These are phyloP conservation scores for Seriola rivoliana DNA, from an alignment of 2,113 vertebrate species.

Conservation along the genomic window DNA sequence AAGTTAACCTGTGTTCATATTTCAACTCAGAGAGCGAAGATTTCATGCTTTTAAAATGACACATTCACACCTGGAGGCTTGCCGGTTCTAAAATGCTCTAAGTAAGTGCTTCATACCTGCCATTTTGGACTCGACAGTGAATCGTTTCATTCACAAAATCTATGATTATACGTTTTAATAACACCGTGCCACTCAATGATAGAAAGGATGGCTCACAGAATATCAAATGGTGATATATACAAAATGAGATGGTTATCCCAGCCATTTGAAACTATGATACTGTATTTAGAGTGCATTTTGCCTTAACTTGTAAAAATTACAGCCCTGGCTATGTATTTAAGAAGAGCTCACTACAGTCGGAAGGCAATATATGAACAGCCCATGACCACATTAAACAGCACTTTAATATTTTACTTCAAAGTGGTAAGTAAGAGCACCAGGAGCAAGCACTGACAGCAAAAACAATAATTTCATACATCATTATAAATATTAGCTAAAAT, in stretches of 20 bases:
- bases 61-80: constrained; percentile 44
- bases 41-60: constrained; percentile 49
- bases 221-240: constrained; percentile 78
- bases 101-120: constrained; percentile 71
- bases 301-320: constrained; percentile 88
- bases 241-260: constrained; percentile 78
- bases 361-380: constrained; percentile 78
- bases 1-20: constrained; percentile 31
- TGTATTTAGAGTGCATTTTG: constrained; percentile 87
- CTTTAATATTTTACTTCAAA: constrained; percentile 87
- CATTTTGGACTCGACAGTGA: constrained; percentile 63
- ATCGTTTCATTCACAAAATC: constrained; percentile 82
- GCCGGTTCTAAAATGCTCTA: constrained; percentile 53
- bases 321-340: constrained; percentile 85
- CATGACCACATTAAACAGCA: constrained; percentile 86
- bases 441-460: constrained; percentile 75
- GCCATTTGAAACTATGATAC: constrained; percentile 85
- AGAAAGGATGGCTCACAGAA: constrained; percentile 71
- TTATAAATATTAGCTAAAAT: constrained; percentile 84
- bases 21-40: constrained; percentile 8
- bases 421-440: constrained; percentile 71
- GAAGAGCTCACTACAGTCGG: constrained; percentile 77
- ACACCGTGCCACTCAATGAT: constrained; percentile 70
- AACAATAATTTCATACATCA: constrained; percentile 85
- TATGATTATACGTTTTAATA: constrained; percentile 85